Percentiles rank a stretch among this genome's conserved stretches.
Evolutionary conservation across 1,140 invertebrate genomes (phyloP).

Genomic region (Steinernema feltiae): DNA sequence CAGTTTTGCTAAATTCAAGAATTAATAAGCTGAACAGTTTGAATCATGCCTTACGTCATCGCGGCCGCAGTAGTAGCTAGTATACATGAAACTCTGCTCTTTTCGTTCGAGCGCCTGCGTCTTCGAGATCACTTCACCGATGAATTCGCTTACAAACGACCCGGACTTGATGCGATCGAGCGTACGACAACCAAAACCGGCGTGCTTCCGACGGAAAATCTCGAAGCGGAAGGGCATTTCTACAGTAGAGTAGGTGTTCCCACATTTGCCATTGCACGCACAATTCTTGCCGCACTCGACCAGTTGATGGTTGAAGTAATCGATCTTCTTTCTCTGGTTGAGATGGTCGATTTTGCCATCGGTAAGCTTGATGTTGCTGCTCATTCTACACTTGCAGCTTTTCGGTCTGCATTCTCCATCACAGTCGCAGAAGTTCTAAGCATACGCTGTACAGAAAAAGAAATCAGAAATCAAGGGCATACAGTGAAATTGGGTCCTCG

Average conservation of each 20-base stretch:
- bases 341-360: too few species aligned
- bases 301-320: not conserved
- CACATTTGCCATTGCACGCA: constrained; percentile 13
- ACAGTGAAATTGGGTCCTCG: too few species aligned
- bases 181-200: constrained; percentile 18
- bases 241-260: constrained; percentile 2
- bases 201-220: constrained; percentile 10
- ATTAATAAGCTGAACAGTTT: not conserved
- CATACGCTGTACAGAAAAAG: too few species aligned
- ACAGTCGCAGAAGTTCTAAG: too few species aligned
- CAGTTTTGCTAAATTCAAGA: not conserved
- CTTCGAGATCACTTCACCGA: constrained; percentile 16
- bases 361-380: too few species aligned
- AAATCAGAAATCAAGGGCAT: too few species aligned
- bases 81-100: constrained; percentile 4
- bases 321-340: too few species aligned
- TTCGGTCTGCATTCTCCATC: too few species aligned
- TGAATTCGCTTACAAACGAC: constrained; percentile 18
- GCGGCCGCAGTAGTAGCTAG: not conserved
- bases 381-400: too few species aligned
- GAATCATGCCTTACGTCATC: not conserved
- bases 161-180: not conserved
- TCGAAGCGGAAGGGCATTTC: constrained; percentile 2
- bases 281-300: constrained; percentile 20
- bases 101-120: not conserved